Evolutionary conservation across 2,113 vertebrate genomes (phyloP), one percentile per base, ranked within the genome.

Genomic region (Bettongia penicillata): DNA sequence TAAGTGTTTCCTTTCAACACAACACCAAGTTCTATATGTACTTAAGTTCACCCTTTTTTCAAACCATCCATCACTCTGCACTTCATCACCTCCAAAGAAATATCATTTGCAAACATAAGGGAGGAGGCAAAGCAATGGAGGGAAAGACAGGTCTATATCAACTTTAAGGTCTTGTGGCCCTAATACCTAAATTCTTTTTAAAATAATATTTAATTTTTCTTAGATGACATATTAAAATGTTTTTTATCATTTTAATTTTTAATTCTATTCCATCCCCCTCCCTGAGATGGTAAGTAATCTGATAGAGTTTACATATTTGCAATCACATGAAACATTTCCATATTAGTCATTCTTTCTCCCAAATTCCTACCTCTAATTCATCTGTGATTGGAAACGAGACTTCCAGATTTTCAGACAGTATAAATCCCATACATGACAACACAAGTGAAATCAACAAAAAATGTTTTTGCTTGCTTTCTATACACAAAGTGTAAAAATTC

Each of bases 41-140:
- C 8, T 6, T 19, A 43, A 84, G 68, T 22, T 84, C n/a, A 84
- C n/a, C 19, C 43, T 22, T n/a, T 23, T 22, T 43, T 2, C 6
- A 0, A 84, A 43, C 0, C 19, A 43, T 8, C 2, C n/a, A 23
- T 26, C 7, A n/a, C 61, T 26, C 68, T 19, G 0, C 19, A 43
- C 6, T n/a, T 22, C 23, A 16, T 84, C 7, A 84, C 6, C 7
- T 43, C n/a, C n/a, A 43, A 84, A 84, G n/a, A 43, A 84, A 43
- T 2, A 3, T 68, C 11, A 31, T 11, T 68, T 22, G 6, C n/a
- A 23, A 84, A 84, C 43, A 7, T 22, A 12, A 84, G 4, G 14
- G 2, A n/a, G 37, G 16, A 43, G 68, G 37, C 1, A 77, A 77
- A 43, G 14, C 19, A 77, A n/a, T 11, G 12, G 31, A 19, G 1